Base-by-base conservation (phyloP, 2,888 invertebrate species). In the Eristalis tenax region DNA sequence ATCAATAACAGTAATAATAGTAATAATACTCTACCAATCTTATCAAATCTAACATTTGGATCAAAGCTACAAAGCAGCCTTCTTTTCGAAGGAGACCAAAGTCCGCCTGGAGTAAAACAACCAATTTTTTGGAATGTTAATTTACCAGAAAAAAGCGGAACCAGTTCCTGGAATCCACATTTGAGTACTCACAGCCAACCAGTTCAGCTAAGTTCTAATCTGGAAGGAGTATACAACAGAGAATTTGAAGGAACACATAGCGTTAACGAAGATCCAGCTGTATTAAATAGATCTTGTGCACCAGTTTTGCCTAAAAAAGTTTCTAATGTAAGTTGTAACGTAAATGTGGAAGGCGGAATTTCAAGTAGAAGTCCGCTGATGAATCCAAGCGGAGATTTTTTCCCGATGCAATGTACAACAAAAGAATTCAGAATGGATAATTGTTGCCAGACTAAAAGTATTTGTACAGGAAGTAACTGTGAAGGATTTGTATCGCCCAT, bases 61-160 rank as follows among this genome's bases (percentile, higher is more conserved):
- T 85, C 88, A 69, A 90, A 90, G 71, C 68, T 80, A 15, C 80
- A 43, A 83, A 90, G 71, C 70, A 89, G 18, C 68, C 66, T 68
- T 57, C 88, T 75, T 38, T 76, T 68, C 56, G 90, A 89, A 61
- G 90, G 90, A 40, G 91, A 91, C 73, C 90, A 90, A 81, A 90
- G 89, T 89, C 91, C 90, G 40, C 76, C 89, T 23, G 88, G 83
- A 68, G 77, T 82, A 61, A 89, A 83, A 56, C 85, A 88, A 79
- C 79, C 93, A 6, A 91, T 92, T 26, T 93, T 93, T 87, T 93
- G 92, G 23, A 92, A 91, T 74, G 92, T 93, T n/a, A 91, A 92
- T 28, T 91, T 92, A 90, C 92, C 93, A 40, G 92, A 92, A 63
- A 90, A 92, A 59, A 92, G 90, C 76, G 90, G 90, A 76, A 26